Percentiles rank a stretch among this genome's conserved stretches.
phyloP scores from a whole-genome alignment of 2,113 vertebrate species.

The Columbina picui region DNA sequence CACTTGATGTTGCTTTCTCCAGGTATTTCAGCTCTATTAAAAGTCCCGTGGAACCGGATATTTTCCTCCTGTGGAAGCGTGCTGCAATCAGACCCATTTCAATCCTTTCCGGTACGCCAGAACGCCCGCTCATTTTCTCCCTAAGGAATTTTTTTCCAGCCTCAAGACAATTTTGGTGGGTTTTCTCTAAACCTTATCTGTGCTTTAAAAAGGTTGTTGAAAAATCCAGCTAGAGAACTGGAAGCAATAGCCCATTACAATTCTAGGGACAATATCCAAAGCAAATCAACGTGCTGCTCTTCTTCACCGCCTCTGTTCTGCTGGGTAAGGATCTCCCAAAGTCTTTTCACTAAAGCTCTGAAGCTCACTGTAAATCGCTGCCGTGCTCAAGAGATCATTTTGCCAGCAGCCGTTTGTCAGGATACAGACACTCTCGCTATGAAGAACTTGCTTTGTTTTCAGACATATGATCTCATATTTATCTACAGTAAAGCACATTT shows the following conservation, averaged over 20 bases:
- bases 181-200: not conserved
- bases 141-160: not conserved
- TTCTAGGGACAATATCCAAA: not conserved
- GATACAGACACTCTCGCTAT: not conserved
- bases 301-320: not conserved
- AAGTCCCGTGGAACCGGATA: not conserved
- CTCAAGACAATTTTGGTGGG: not conserved
- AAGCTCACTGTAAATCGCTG: not conserved
- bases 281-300: not conserved
- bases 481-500: not conserved
- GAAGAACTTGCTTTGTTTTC: not conserved
- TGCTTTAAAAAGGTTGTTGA: not conserved
- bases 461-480: fast-evolving
- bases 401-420: not conserved
- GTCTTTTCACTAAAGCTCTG: not conserved
- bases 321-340: not conserved
- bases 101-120: not conserved
- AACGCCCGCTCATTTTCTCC: not conserved
- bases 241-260: not conserved
- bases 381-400: not conserved
- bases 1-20: not conserved
- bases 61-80: not conserved
- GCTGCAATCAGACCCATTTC: not conserved
- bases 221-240: not conserved
- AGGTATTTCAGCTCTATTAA: not conserved